These are phyloP conservation scores for Syngnathus rostellatus DNA, from an alignment of 2,797 vertebrate genomes.

Conservation along the genomic window DNA sequence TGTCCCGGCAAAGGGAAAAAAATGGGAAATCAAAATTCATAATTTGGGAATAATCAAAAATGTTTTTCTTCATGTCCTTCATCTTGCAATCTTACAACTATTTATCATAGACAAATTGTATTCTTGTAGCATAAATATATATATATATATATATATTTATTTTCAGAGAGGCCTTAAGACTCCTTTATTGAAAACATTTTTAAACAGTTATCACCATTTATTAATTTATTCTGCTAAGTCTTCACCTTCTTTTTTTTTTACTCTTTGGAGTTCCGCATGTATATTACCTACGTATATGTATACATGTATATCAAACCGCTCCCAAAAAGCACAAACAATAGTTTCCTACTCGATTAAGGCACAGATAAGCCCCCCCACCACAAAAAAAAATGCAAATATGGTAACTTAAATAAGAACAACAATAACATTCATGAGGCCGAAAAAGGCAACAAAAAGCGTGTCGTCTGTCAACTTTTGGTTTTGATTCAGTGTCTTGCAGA, in stretches of 20 bases:
- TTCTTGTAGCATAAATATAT: not conserved
- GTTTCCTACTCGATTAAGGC: conserved; percentile 66
- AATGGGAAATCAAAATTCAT: not conserved
- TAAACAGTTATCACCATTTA: not conserved
- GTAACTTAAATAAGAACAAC: conserved; percentile 26
- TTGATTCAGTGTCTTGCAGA: conserved; percentile 18
- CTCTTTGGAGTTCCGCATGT: not conserved
- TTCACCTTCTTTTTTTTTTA: not conserved
- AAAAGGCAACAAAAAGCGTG: conserved; percentile 14
- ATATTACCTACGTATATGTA: not conserved
- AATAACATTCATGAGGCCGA: conserved; percentile 3
- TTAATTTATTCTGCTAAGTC: not conserved
- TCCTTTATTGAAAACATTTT: not conserved
- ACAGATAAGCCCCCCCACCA: conserved; percentile 55
- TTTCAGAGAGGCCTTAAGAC: not conserved
- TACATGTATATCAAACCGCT: conserved; percentile 3
- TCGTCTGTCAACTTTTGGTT: conserved; percentile 25
- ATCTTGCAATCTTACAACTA: no score
- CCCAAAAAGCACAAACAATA: conserved; percentile 28
- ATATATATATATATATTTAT: not conserved
- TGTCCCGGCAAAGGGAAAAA: not conserved
- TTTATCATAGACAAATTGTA: not conserved
- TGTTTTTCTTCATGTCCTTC: not conserved
- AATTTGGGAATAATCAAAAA: not conserved
- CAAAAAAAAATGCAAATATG: conserved; percentile 21